phyloP scores from a whole-genome alignment of 2,888 invertebrate species.

The Oegoconia quadripuncta region DNA sequence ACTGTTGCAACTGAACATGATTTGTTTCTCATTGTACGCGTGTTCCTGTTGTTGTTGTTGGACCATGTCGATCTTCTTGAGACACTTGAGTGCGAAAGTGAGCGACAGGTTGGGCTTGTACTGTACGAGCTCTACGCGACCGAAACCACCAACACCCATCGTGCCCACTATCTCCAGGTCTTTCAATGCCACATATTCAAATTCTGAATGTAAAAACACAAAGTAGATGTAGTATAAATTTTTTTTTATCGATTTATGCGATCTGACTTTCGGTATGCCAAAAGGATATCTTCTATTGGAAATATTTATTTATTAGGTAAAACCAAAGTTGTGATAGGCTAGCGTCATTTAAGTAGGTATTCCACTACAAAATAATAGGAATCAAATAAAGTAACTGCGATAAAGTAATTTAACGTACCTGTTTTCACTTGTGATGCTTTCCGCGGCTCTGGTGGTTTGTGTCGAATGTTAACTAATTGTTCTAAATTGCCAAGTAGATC shows the following conservation, averaged over 20 bases:
- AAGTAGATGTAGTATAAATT: too few species aligned
- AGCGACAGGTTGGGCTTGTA: conserved; percentile 75
- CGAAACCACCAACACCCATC: conserved; percentile 95
- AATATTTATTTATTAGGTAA: too few species aligned
- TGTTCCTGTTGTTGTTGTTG: conserved; percentile 94
- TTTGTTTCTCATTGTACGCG: conserved; percentile 91
- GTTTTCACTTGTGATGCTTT: conserved; percentile 60
- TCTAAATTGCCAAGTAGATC: conserved; percentile 90
- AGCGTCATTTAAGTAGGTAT: too few species aligned
- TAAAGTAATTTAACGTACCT: conserved; percentile 37
- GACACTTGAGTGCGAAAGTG: conserved; percentile 91
- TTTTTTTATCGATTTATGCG: too few species aligned
- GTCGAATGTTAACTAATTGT: conserved; percentile 74
- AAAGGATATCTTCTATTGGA: too few species aligned
- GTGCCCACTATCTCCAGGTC: conserved; percentile 91
- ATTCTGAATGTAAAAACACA: too few species aligned
- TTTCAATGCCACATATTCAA: conserved; percentile 83
- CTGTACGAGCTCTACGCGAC: conserved; percentile 89
- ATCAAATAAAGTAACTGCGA: too few species aligned
- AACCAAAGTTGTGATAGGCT: too few species aligned
- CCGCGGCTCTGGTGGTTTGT: conserved; percentile 55
- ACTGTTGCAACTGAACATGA: conserved; percentile 88
- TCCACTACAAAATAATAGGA: too few species aligned
- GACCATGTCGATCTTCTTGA: conserved; percentile 93
- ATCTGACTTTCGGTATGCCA: too few species aligned